Evolutionary conservation across 1,140 invertebrate species (phyloP).

Genomic region (Cydia splendana): DNA sequence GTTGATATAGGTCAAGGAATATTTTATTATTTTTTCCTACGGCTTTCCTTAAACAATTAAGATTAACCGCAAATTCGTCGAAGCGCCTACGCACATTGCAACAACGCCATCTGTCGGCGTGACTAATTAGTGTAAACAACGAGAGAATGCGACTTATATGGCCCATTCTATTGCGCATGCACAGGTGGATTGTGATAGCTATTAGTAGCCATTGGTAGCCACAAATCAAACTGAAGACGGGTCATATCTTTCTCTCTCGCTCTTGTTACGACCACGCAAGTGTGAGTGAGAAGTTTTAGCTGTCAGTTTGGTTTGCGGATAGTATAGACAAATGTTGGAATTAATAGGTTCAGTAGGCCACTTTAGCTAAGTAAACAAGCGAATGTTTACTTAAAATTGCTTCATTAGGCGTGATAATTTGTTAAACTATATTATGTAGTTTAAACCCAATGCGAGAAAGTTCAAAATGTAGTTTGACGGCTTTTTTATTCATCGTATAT

Average conservation of each 20-base stretch:
- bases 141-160: slow-evolving; percentile 10
- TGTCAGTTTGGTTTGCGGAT: neutral
- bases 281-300: too few relatives aligned
- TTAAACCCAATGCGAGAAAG: too few relatives aligned
- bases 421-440: too few relatives aligned
- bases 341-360: neutral
- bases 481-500: too few relatives aligned
- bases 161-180: neutral
- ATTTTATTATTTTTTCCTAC: neutral
- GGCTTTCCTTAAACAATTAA: neutral
- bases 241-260: neutral
- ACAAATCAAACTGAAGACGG: neutral
- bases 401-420: too few relatives aligned
- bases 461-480: too few relatives aligned
- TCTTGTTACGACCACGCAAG: too few relatives aligned
- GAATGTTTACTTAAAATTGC: neutral
- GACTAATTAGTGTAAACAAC: slow-evolving; percentile 19
- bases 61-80: neutral
- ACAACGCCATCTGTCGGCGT: slow-evolving; percentile 13
- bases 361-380: neutral
- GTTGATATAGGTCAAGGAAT: neutral
- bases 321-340: neutral
- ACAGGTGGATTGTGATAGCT: neutral
- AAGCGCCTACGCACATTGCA: slow-evolving; percentile 10
- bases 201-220: neutral